Evolutionary conservation across 2,888 invertebrate genomes (phyloP).

Genomic region (Calameuta filiformis): DNA sequence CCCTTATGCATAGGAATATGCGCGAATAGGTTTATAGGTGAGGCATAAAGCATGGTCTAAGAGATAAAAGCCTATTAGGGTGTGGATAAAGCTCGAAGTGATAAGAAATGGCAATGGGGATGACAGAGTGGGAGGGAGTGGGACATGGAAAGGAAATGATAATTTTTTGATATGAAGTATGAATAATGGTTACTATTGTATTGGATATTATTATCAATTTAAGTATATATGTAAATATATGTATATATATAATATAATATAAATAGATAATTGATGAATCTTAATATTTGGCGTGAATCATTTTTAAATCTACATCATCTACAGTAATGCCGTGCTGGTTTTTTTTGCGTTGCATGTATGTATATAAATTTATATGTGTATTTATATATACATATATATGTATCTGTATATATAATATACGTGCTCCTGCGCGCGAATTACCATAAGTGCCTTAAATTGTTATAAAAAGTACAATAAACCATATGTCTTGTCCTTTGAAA

Average conservation of each 20-base stretch:
- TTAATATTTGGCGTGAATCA: constrained; percentile 59
- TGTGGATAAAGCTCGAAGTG: background rate
- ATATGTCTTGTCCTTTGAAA: background rate
- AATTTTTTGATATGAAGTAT: background rate
- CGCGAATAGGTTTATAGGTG: background rate
- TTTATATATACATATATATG: background rate
- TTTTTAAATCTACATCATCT: constrained; percentile 40
- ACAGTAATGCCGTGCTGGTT: constrained; percentile 4
- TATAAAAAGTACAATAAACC: background rate
- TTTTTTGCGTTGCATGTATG: background rate
- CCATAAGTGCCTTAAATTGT: background rate
- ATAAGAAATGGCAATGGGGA: background rate
- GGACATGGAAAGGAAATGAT: background rate
- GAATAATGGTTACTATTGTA: background rate
- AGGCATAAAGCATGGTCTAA: background rate
- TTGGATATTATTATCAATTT: constrained; percentile 13
- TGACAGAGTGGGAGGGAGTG: background rate
- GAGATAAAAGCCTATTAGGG: background rate
- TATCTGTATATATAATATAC: background rate
- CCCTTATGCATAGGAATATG: background rate
- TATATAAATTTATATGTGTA: background rate
- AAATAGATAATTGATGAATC: constrained; percentile 42
- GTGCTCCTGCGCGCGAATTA: background rate
- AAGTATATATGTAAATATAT: constrained; percentile 27
- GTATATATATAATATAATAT: constrained; percentile 41